Percentiles rank a stretch among this genome's conserved stretches.
phyloP scores from a whole-genome alignment of 2,888 invertebrate genomes.

The Biston betularia region DNA sequence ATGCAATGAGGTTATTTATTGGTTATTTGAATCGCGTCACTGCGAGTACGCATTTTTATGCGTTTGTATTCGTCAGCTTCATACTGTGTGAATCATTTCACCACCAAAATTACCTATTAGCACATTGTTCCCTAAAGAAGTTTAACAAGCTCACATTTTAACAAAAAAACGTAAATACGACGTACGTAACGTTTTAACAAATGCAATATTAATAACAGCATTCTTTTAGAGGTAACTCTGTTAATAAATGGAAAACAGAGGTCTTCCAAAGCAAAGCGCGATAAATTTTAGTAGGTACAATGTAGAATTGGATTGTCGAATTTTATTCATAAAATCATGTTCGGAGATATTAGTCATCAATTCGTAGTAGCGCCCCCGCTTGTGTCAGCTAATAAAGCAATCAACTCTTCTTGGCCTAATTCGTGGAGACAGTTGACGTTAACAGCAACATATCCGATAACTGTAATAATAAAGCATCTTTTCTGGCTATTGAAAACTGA shows the following conservation, averaged over 20 bases:
- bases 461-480: constrained; percentile 13
- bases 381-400: background rate
- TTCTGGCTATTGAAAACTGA: constrained; percentile 6
- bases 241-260: too few species aligned
- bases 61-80: background rate
- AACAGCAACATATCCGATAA: constrained; percentile 8
- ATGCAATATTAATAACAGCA: too few species aligned
- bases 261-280: background rate
- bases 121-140: background rate
- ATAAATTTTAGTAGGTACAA: background rate
- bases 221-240: too few species aligned
- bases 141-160: too few species aligned
- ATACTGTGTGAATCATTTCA: background rate
- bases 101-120: background rate
- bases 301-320: background rate
- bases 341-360: too few species aligned
- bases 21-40: constrained; percentile 1
- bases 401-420: background rate
- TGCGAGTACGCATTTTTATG: constrained; percentile 9
- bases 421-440: background rate
- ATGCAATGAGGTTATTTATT: constrained; percentile 7
- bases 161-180: too few species aligned
- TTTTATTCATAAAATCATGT: background rate
- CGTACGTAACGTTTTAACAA: too few species aligned
- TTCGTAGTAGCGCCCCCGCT: background rate